Evolutionary conservation across 2,888 invertebrate species (phyloP).

Genomic region (Buathra laborator): DNA sequence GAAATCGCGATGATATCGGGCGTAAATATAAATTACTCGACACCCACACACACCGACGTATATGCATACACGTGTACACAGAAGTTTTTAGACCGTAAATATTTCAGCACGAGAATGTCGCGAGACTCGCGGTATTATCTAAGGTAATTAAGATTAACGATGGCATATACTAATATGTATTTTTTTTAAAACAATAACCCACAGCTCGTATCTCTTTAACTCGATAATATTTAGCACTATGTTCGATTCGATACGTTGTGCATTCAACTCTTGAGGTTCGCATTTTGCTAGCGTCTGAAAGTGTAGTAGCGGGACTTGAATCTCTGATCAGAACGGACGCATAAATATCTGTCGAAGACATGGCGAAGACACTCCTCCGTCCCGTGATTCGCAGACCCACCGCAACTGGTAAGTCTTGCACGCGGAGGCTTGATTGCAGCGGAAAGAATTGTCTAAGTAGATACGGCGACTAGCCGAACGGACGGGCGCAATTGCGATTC

Average conservation of each 20-base stretch:
- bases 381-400: constrained; percentile 29
- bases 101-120: constrained; percentile 6
- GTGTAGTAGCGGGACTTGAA: constrained; percentile 34
- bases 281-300: constrained; percentile 29
- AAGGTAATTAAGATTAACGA: constrained; percentile 1
- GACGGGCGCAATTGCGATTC: constrained; percentile 64
- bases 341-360: constrained; percentile 65
- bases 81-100: not conserved
- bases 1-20: constrained; percentile 39
- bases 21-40: constrained; percentile 29
- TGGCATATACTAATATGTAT: not conserved
- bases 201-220: not conserved
- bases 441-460: constrained; percentile 54
- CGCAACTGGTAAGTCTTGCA: constrained; percentile 24
- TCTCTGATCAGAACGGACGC: constrained; percentile 64
- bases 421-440: constrained; percentile 33
- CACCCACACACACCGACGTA: not conserved
- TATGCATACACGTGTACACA: not conserved
- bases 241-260: not conserved
- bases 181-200: constrained; percentile 5
- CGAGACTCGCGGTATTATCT: constrained; percentile 12
- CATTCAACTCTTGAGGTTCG: constrained; percentile 11
- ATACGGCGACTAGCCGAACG: constrained; percentile 51
- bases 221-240: constrained; percentile 1
- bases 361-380: constrained; percentile 49